phyloP scores from a whole-genome alignment of 2,797 vertebrate genomes.

The Neopelma chrysocephalum region DNA sequence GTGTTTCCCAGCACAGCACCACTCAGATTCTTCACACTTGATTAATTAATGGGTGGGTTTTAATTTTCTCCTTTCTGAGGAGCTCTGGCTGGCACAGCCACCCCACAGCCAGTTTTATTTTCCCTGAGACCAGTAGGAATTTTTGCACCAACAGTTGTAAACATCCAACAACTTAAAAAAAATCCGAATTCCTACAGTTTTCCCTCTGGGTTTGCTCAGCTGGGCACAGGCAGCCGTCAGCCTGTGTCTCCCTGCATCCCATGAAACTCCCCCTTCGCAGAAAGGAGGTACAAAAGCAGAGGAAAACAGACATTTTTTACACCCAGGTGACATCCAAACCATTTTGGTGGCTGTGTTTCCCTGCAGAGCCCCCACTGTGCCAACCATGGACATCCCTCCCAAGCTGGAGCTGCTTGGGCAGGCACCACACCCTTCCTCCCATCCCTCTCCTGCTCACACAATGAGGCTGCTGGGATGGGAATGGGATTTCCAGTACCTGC shows the following conservation, averaged over 20 bases:
- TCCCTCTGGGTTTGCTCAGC: not conserved
- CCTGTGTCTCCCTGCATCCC: not conserved
- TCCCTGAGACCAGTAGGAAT: not conserved
- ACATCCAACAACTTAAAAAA: not conserved
- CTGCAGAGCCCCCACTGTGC: not conserved
- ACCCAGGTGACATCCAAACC: not conserved
- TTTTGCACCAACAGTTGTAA: not conserved
- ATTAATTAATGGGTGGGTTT: not conserved
- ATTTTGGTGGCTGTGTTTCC: accelerated
- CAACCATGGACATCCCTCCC: accelerated
- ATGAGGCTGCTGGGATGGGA: not conserved
- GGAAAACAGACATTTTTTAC: not conserved
- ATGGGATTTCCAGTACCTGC: not conserved
- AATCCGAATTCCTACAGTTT: not conserved
- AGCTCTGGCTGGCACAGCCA: not conserved
- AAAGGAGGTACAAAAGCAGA: accelerated
- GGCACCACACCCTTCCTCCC: not conserved
- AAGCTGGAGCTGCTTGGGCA: not conserved
- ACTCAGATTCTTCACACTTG: not conserved
- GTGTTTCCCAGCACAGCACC: not conserved
- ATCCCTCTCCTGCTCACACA: not conserved
- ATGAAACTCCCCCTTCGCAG: accelerated
- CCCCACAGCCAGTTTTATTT: not conserved
- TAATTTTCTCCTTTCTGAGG: not conserved
- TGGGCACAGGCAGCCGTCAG: not conserved